Base-by-base conservation (phyloP, 2,797 vertebrate genomes). In the Hoplostethus atlanticus region DNA sequence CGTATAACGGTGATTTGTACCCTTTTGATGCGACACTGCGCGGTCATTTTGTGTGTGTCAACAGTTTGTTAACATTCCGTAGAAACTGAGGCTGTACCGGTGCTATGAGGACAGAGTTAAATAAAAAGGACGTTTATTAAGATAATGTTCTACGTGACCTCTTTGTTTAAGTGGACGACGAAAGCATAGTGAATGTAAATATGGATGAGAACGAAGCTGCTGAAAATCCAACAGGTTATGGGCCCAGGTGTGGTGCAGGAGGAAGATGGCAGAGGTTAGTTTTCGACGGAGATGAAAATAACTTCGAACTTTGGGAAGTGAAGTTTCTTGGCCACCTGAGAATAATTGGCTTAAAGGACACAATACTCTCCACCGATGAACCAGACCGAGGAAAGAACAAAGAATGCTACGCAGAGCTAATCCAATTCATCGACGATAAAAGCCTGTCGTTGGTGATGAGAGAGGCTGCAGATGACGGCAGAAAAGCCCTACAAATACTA, bases 281-380 rank as follows among this genome's bases (percentile, higher is more conserved):
- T 9, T 77, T 77, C 11, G 51, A 66, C 11, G 46, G 70, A 62
- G 44, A 81, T 4, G 53, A 67, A 55, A 55, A 82, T 3, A 63
- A 75, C 15, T 82, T 68, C 30, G 31, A 79, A 73, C 64, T 83
- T 16, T 83, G 81, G 65, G 64, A 79, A 53, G 40, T 75, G 50
- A 83, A 72, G 50, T 71, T 84, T 15, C 74, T 80, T 9, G 67
- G 78, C 6, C 67, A 78, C 40, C 2, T 75, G 55, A 59, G 58
- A 28, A 48, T 64, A 5, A n/a, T 64, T 3, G 59, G 74, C 15
- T 58, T 78, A 46, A 80, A 84, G 25, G 63, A 77, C 48, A 68
- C 53, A 9, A 69, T 84, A 40, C 50, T 71, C 0, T 61, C 48
- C 4, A 51, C n/a, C 0, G 9, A 2, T 5, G 54, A 64, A 7